phyloP scores from a whole-genome alignment of 2,113 vertebrate genomes.

The Coreoperca whiteheadi region DNA sequence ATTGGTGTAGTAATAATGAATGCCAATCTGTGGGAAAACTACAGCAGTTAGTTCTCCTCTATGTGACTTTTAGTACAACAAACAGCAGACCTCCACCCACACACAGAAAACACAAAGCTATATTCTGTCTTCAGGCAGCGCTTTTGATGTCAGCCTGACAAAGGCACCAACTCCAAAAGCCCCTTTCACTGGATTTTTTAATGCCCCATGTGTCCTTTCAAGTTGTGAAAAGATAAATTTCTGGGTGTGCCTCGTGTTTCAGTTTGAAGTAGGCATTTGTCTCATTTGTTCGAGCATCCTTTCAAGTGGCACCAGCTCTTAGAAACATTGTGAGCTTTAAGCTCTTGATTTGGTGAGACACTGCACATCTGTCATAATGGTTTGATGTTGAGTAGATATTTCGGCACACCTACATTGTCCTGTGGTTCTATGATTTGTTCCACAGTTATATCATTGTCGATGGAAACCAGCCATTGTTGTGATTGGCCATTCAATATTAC shows the following conservation, averaged over 20 bases:
- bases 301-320: slow-evolving; percentile 60
- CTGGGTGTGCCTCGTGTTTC: slow-evolving; percentile 70
- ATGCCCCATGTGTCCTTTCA: slow-evolving; percentile 72
- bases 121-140: slow-evolving; percentile 70
- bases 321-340: slow-evolving; percentile 43
- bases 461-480: slow-evolving; percentile 12
- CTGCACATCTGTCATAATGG: slow-evolving; percentile 13
- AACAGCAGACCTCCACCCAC: slow-evolving; percentile 69
- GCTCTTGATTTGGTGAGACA: slow-evolving; percentile 47
- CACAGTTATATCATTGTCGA: neutral
- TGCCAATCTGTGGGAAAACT: neutral
- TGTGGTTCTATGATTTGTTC: slow-evolving; percentile 8
- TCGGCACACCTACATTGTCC: neutral
- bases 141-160: slow-evolving; percentile 81
- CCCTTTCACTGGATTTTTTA: slow-evolving; percentile 68
- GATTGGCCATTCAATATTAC: slow-evolving; percentile 4
- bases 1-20: neutral
- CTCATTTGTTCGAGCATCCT: slow-evolving; percentile 67
- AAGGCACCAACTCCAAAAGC: slow-evolving; percentile 74
- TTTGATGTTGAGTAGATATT: slow-evolving; percentile 35
- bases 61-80: slow-evolving; percentile 51
- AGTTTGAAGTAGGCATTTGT: slow-evolving; percentile 68
- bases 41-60: slow-evolving; percentile 26
- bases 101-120: slow-evolving; percentile 71
- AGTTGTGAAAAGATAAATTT: slow-evolving; percentile 78